Base-by-base conservation (phyloP, 2,797 vertebrate species). In the Paedocypris micromegethes region DNA sequence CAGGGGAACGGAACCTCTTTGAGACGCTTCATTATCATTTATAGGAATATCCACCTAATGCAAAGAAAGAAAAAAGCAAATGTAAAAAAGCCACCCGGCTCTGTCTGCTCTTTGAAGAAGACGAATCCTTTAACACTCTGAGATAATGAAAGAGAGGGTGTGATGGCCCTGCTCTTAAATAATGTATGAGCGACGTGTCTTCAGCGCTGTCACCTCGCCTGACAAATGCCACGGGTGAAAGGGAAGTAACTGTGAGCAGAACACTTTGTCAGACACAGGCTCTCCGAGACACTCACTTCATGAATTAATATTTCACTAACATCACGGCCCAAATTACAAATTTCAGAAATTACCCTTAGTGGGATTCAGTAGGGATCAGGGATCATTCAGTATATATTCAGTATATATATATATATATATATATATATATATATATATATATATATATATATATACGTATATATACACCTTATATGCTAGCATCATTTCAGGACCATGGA, bases 221-320 rank as follows among this genome's bases (percentile, higher is more conserved):
- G 73, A 79, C 78, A 86, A 83, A 86, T 84, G 83, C 83, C 82
- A 86, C 75, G 69, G 79, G 76, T 85, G 75, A 79, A 60, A 49
- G 55, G 71, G 51, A 75, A 75, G 64, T 57, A 81, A 72, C 58
- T 68, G 72, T 73, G 75, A 76, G 75, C 40, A 62, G 69, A 61
- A 55, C 64, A 64, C 71, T 45, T 59, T 56, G 61, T 59, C 67
- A 65, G 42, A 62, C 51, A 61, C 58, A 64, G 53, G 43, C 37
- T 51, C 70, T 68, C 73, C 2, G 70, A 64, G 48, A 43, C 41
- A 39, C 46, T 9, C 49, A 37, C 3, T 37, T 37, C 43, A 67
- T 51, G 68, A 41, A 68, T 38, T 51, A 8, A 52, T 43, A 53
- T 46, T 59, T 49, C 42, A 23, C 44, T 48, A 48, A 52, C 4